Percentiles rank a stretch among this genome's conserved stretches.
phyloP scores from a whole-genome alignment of 2,113 vertebrate species.

The Aythya baeri region DNA sequence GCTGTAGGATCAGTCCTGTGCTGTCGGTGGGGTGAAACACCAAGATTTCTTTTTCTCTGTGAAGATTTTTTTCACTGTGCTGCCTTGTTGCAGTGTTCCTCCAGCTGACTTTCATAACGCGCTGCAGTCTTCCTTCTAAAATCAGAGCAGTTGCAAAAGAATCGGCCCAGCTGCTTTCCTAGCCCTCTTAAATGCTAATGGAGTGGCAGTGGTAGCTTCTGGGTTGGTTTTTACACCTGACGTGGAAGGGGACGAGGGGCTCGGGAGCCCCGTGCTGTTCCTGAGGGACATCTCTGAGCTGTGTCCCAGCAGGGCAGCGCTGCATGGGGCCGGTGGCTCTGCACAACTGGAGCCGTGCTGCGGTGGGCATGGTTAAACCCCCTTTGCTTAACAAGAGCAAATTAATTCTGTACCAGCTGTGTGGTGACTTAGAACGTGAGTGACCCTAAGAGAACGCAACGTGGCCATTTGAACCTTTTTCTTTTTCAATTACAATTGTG shows the following conservation, averaged over 20 bases:
- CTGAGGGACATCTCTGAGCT: background rate
- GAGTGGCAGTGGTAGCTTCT: background rate
- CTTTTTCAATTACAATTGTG: background rate
- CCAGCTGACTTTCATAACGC: background rate
- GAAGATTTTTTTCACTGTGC: background rate
- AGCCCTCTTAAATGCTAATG: background rate
- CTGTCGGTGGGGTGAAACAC: background rate
- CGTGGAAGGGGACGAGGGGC: background rate
- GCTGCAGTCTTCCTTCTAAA: background rate
- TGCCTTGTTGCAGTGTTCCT: background rate
- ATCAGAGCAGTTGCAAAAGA: background rate
- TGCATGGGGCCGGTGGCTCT: background rate
- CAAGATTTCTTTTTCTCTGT: background rate
- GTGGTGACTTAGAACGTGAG: background rate
- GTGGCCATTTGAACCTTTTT: background rate
- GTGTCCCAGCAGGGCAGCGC: background rate
- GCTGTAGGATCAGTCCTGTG: accelerated
- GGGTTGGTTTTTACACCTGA: background rate
- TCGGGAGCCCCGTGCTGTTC: background rate
- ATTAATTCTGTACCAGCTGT: background rate
- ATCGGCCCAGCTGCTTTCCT: background rate
- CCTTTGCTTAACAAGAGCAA: background rate
- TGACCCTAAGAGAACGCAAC: background rate
- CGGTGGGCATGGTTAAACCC: background rate
- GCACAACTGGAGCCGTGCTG: background rate